Percentiles rank a stretch among this genome's conserved stretches.
These are phyloP conservation scores for Apteryx owenii DNA, from an alignment of 2,113 vertebrate genomes.

Conservation along the genomic window DNA sequence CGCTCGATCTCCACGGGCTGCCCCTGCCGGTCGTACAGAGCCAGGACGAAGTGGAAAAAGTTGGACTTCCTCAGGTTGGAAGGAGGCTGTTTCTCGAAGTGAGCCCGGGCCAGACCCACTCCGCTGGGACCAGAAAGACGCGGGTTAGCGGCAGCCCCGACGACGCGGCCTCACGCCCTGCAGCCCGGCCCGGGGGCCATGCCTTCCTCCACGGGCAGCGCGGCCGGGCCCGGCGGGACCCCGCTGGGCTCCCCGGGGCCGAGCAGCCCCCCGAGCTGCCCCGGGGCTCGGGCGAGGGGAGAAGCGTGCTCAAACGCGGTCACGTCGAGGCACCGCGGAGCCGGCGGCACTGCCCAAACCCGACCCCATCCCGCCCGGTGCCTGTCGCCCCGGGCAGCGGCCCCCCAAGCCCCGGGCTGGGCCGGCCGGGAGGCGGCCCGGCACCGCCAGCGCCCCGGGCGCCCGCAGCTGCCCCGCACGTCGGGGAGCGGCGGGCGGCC, in stretches of 20 bases:
- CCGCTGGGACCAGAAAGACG: conserved; percentile 87
- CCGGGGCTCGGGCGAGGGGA: not conserved
- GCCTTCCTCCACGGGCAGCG: not conserved
- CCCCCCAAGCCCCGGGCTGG: not conserved
- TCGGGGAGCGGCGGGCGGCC: not conserved
- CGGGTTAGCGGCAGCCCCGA: conserved; percentile 63
- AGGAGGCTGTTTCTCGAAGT: conserved; percentile 99
- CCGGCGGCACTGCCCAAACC: not conserved
- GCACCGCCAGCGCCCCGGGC: not conserved
- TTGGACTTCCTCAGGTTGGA: conserved; percentile 99
- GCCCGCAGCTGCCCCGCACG: conserved; percentile 18
- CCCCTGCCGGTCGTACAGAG: conserved; percentile 96
- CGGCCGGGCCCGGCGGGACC: not conserved
- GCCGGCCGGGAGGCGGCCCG: no score
- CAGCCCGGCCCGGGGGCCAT: not conserved
- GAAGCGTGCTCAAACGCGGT: not conserved
- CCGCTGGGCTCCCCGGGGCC: not conserved
- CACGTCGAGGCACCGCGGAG: not conserved
- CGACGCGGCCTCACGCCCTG: not conserved
- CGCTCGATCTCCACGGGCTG: conserved; percentile 99
- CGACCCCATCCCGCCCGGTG: not conserved
- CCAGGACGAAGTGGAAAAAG: conserved; percentile 99
- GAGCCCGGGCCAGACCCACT: conserved; percentile 96
- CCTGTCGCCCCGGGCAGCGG: not conserved
- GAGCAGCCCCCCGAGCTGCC: not conserved